Evolutionary conservation across 2,797 vertebrate species (phyloP).

Genomic region (Denticeps clupeoides): DNA sequence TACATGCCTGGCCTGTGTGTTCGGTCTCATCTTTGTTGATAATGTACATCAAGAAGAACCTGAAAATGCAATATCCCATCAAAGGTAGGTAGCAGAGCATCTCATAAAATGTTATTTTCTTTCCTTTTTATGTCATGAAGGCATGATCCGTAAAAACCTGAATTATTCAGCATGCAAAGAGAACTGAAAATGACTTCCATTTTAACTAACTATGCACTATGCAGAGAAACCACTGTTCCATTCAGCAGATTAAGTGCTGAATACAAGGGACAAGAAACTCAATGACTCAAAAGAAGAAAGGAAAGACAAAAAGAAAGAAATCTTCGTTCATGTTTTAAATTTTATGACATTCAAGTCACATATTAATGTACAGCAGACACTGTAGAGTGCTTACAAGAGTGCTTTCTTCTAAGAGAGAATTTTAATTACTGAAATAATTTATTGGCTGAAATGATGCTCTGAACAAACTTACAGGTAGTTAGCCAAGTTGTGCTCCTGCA

Average conservation of each 20-base stretch:
- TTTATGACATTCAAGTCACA: background rate
- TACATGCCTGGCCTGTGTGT: conserved; percentile 86
- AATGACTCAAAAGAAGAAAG: no score
- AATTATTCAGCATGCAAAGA: background rate
- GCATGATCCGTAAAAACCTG: background rate
- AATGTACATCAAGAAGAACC: conserved; percentile 97
- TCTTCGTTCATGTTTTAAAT: background rate
- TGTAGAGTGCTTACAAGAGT: no score
- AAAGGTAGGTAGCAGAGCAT: conserved; percentile 11
- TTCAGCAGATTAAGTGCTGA: no score
- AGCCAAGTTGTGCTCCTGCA: conserved; percentile 98
- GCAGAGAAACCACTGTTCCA: no score
- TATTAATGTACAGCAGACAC: background rate
- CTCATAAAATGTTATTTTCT: background rate
- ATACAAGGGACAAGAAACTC: no score
- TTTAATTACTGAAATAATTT: no score
- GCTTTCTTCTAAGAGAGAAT: no score
- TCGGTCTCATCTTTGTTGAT: conserved; percentile 98
- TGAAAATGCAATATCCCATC: conserved; percentile 42
- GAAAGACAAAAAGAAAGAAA: no score
- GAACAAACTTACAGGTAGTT: conserved; percentile 99
- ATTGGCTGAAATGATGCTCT: no score
- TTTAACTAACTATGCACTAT: no score
- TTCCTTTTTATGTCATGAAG: background rate
- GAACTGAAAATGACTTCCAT: no score